Conservation (phyloP, 2,113 vertebrate genomes). For the Semnopithecus entellus region DNA sequence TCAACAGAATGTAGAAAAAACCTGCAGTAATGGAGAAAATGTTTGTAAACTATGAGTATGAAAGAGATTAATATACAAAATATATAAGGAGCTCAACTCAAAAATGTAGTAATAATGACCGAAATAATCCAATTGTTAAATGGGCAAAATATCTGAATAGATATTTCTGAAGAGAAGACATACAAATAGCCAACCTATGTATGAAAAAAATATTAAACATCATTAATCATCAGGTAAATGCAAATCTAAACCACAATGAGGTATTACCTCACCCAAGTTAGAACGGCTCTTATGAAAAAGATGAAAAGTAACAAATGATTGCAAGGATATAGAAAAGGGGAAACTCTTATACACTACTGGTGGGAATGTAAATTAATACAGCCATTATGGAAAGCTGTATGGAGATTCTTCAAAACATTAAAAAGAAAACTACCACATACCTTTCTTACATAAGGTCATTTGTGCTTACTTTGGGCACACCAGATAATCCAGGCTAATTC, state of each 20-base stretch:
- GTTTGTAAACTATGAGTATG: not conserved
- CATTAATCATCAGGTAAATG: not conserved
- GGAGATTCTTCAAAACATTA: not conserved
- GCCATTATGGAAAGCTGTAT: not conserved
- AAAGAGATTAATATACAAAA: not conserved
- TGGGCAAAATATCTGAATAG: not conserved
- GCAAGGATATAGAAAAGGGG: not conserved
- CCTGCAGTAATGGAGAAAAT: not conserved
- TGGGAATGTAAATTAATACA: not conserved
- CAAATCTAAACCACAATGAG: not conserved
- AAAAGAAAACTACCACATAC: not conserved
- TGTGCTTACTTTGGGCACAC: not conserved
- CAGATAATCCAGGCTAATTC: not conserved
- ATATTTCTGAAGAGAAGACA: not conserved
- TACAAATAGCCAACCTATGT: not conserved
- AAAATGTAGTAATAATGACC: not conserved
- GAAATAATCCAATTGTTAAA: not conserved
- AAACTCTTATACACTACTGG: not conserved
- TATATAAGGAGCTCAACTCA: not conserved
- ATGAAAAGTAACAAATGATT: not conserved
- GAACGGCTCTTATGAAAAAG: not conserved
- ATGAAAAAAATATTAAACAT: not conserved
- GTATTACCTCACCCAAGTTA: not conserved
- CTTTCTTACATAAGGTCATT: not conserved
- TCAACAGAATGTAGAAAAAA: not conserved